A percentile compares a stretch with the other conserved stretches of the same genome.
phyloP scores from a whole-genome alignment of 2,888 invertebrate genomes.

The Hirtodrosophila histrioides region DNA sequence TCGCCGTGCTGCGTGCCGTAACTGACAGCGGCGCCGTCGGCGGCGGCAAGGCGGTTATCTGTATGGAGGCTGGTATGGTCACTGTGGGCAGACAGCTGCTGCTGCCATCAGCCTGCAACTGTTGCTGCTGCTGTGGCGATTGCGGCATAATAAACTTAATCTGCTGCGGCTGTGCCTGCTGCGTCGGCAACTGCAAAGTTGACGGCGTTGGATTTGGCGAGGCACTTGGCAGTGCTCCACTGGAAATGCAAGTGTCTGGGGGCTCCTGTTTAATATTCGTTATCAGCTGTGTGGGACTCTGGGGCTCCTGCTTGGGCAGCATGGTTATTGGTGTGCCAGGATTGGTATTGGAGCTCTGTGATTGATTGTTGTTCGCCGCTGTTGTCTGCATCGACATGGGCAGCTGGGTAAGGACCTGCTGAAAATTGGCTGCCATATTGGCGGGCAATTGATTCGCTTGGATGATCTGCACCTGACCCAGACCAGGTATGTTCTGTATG shows the following conservation, averaged over 20 bases:
- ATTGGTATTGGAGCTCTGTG: constrained; percentile 69
- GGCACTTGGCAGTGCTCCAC: constrained; percentile 3
- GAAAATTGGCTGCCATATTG: constrained; percentile 80
- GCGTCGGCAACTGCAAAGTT: constrained; percentile 9
- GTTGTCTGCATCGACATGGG: constrained; percentile 60
- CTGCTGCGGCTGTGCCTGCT: constrained; percentile 44
- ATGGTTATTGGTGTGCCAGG: constrained; percentile 40
- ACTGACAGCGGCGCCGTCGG: constrained; percentile 11
- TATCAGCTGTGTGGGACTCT: constrained; percentile 82
- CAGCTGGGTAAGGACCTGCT: constrained; percentile 72
- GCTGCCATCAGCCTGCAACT: constrained; percentile 25
- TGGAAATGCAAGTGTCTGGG: constrained; percentile 70
- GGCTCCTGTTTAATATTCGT: constrained; percentile 83
- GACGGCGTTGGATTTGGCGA: constrained; percentile 25
- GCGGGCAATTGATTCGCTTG: constrained; percentile 85
- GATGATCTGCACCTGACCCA: constrained; percentile 90
- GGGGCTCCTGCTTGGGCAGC: constrained; percentile 82
- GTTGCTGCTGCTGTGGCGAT: constrained; percentile 57
- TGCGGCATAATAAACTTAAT: constrained; percentile 81
- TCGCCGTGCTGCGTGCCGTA: constrained; percentile 71
- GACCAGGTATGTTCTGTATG: constrained; percentile 91
- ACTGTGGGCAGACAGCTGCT: constrained; percentile 47
- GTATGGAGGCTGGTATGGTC: constrained; percentile 67
- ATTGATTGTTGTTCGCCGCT: constrained; percentile 35
- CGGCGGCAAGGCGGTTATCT: constrained; percentile 63